phyloP scores from a whole-genome alignment of 2,113 vertebrate genomes.

The Carlito syrichta region DNA sequence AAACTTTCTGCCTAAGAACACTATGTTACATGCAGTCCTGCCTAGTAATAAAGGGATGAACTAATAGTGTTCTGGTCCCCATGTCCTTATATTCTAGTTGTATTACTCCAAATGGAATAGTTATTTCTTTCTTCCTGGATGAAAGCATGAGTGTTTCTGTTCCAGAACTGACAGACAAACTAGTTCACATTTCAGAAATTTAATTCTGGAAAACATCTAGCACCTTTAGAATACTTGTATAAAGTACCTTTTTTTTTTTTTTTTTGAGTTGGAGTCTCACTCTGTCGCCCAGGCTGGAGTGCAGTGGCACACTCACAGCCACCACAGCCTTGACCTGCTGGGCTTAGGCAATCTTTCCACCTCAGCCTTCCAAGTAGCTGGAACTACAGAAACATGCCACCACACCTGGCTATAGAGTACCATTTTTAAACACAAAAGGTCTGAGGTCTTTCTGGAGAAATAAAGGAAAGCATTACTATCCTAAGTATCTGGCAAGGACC shows the following conservation, averaged over 20 bases:
- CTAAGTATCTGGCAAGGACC: not conserved
- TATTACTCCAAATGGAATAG: not conserved
- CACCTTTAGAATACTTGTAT: not conserved
- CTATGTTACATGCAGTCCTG: not conserved
- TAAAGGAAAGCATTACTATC: not conserved
- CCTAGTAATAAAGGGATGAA: not conserved
- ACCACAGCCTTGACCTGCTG: too few species aligned
- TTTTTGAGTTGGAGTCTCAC: too few species aligned
- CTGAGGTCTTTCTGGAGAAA: not conserved
- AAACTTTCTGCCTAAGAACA: not conserved
- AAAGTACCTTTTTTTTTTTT: not conserved
- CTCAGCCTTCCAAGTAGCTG: too few species aligned
- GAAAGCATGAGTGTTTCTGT: not conserved
- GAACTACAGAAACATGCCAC: too few species aligned
- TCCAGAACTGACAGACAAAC: not conserved
- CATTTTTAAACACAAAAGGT: not conserved
- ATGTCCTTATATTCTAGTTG: constrained; percentile 19
- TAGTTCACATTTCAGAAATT: not conserved
- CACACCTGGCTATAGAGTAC: not conserved
- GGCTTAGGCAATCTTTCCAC: too few species aligned
- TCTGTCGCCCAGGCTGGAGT: too few species aligned
- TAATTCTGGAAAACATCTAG: constrained; percentile 11
- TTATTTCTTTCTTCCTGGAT: not conserved
- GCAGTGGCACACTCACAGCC: too few species aligned
- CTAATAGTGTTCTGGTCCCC: not conserved